A percentile compares a stretch with the other conserved stretches of the same genome.
Evolutionary conservation across 2,113 vertebrate genomes (phyloP).

Genomic region (Malurus alboscapulatus): DNA sequence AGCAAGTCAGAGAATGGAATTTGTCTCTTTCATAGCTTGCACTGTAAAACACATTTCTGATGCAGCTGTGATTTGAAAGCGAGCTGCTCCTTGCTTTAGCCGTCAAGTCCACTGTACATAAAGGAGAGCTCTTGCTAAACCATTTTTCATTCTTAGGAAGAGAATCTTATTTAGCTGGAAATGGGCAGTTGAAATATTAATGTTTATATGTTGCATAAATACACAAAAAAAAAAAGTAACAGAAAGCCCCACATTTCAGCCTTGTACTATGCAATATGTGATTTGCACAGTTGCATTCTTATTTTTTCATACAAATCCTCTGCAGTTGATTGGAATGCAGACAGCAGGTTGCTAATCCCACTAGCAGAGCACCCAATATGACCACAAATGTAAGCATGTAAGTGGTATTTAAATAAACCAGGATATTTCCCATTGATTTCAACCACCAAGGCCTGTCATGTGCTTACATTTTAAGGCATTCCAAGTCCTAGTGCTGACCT

Average conservation of each 20-base stretch:
- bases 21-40: background rate
- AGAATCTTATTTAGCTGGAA: background rate
- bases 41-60: background rate
- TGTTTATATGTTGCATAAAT: background rate
- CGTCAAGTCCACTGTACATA: background rate
- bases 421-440: background rate
- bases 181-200: background rate
- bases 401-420: background rate
- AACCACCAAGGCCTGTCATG: background rate
- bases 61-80: background rate
- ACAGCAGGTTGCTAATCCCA: background rate
- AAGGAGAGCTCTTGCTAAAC: background rate
- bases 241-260: background rate
- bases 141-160: background rate
- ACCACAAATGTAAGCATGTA: background rate
- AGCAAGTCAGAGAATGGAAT: background rate
- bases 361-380: background rate
- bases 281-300: rapidly evolving
- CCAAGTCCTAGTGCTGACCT: background rate
- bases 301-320: background rate
- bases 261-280: background rate
- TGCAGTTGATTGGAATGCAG: background rate
- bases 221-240: background rate
- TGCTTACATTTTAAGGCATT: background rate
- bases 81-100: background rate